Conservation (phyloP, 2,888 invertebrate genomes). For the Noctua comes region DNA sequence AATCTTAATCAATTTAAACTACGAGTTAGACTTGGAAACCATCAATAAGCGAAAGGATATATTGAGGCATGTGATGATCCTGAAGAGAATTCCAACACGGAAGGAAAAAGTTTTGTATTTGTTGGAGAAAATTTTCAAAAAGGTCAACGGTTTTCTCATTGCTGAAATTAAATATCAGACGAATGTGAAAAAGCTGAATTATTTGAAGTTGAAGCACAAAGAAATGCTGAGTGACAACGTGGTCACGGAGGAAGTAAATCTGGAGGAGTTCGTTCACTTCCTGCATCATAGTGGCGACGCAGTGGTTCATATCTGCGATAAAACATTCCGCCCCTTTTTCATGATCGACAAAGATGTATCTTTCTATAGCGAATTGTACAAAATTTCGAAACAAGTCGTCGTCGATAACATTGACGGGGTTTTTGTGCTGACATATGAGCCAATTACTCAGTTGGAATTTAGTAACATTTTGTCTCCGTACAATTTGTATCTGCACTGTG, state of each 20-base stretch:
- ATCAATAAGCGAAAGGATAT: constrained; percentile 56
- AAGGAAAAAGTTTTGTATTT: constrained; percentile 26
- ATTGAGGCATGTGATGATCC: constrained; percentile 12
- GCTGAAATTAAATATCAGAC: constrained; percentile 65
- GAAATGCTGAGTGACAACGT: constrained; percentile 26
- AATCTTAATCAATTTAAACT: constrained; percentile 69
- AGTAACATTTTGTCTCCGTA: constrained; percentile 18
- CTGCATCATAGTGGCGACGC: background rate
- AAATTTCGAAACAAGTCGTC: constrained; percentile 4
- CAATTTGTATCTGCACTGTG: constrained; percentile 36
- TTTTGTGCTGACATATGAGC: constrained; percentile 1
- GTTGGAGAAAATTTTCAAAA: constrained; percentile 70
- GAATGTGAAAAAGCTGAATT: constrained; percentile 71
- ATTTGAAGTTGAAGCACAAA: constrained; percentile 45
- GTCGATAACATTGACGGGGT: constrained; percentile 1
- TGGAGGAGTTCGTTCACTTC: constrained; percentile 42
- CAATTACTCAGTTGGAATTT: constrained; percentile 34
- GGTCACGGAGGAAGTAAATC: constrained; percentile 23
- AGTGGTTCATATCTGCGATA: constrained; percentile 22
- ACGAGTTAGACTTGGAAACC: constrained; percentile 65
- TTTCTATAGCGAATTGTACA: constrained; percentile 27
- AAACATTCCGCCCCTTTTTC: constrained; percentile 31
- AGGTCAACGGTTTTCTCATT: constrained; percentile 67
- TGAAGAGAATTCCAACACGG: constrained; percentile 24
- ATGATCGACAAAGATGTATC: constrained; percentile 25